Conservation (phyloP, 2,113 vertebrate species). For the Onychostruthus taczanowskii region DNA sequence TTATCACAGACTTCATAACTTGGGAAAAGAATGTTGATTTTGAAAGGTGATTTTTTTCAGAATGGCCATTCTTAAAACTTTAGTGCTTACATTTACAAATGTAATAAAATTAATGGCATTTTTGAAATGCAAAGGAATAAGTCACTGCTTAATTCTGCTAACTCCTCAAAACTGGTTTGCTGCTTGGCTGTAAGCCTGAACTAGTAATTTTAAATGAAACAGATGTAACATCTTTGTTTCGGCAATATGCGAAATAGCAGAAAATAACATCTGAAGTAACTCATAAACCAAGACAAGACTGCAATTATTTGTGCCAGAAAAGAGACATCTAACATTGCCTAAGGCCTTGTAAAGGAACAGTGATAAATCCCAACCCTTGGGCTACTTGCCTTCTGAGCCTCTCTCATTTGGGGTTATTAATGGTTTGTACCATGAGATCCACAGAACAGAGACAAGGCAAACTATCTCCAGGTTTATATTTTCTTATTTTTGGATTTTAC, state of each 20-base stretch:
- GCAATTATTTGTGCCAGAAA: background rate
- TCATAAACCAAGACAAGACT: background rate
- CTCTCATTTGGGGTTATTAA: background rate
- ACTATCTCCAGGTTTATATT: background rate
- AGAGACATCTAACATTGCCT: background rate
- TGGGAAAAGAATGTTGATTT: conserved; percentile 18
- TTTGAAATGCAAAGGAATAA: background rate
- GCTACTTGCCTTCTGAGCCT: background rate
- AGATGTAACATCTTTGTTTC: background rate
- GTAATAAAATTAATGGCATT: background rate
- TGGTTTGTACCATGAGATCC: background rate
- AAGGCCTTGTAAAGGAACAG: background rate
- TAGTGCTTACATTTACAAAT: background rate
- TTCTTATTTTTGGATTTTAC: background rate
- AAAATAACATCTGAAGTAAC: background rate
- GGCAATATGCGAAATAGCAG: background rate
- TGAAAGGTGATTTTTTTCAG: background rate
- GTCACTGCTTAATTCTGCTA: background rate
- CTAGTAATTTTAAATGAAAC: background rate
- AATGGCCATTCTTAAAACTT: background rate
- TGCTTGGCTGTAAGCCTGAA: background rate
- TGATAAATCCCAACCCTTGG: background rate
- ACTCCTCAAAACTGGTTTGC: background rate
- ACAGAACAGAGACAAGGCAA: background rate
- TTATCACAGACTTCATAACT: background rate